Conservation (phyloP, 2,113 vertebrate species). For the Rhadina sibilatrix region DNA sequence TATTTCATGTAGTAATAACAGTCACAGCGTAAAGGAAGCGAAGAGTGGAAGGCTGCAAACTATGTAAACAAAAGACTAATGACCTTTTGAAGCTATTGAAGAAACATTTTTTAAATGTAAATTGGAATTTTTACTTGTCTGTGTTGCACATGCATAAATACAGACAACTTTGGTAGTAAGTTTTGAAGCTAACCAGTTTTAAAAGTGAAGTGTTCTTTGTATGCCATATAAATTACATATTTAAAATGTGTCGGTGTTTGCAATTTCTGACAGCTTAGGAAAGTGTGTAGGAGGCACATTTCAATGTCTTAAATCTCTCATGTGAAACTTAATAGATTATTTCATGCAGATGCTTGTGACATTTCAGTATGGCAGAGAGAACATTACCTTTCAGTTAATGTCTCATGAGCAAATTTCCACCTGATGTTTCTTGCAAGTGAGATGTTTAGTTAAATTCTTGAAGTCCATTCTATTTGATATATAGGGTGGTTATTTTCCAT, state of each 20-base stretch:
- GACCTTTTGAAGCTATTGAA: not conserved
- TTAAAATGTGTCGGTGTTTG: not conserved
- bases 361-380: not conserved
- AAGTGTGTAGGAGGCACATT: not conserved
- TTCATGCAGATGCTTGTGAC: not conserved
- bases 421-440: not conserved
- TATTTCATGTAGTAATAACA: not conserved
- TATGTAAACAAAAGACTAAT: not conserved
- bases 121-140: not conserved
- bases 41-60: not conserved
- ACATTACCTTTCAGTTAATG: not conserved
- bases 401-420: not conserved
- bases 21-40: not conserved
- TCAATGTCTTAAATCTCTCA: not conserved
- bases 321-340: not conserved
- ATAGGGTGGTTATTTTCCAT: not conserved
- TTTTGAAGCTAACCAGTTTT: not conserved
- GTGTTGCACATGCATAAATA: not conserved
- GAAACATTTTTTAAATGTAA: not conserved
- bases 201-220: not conserved
- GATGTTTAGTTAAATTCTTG: not conserved
- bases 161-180: not conserved
- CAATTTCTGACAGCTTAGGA: not conserved
- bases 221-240: not conserved
- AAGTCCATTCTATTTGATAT: not conserved